A percentile compares a stretch with the other conserved stretches of the same genome.
These are phyloP conservation scores for Drosophila koepferae DNA, from an alignment of 2,888 invertebrate genomes.

Conservation along the genomic window DNA sequence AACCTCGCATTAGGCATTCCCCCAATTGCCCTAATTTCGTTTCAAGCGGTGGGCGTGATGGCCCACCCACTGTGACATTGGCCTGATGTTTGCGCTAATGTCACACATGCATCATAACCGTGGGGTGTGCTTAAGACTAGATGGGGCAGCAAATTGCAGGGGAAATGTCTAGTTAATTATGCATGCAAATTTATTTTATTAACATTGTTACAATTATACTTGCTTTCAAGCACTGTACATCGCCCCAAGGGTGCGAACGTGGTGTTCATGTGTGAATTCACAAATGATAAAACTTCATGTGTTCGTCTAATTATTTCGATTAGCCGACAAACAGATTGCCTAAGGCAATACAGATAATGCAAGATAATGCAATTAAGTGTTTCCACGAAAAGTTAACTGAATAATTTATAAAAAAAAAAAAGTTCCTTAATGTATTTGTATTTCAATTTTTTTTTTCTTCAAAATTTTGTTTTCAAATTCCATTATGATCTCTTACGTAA, in stretches of 20 bases:
- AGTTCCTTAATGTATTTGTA: too few species aligned
- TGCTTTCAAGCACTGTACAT: conserved; percentile 33
- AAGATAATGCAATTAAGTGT: background rate
- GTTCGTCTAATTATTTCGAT: conserved; percentile 6
- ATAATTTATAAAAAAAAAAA: too few species aligned
- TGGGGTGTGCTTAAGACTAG: conserved; percentile 11
- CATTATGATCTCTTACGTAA: too few species aligned
- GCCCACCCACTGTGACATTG: conserved; percentile 49
- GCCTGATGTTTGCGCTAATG: conserved; percentile 54
- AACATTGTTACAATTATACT: conserved; percentile 59
- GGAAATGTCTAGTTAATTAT: conserved; percentile 64
- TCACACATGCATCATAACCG: conserved; percentile 69
- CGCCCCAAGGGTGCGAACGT: background rate
- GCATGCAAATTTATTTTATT: conserved; percentile 72
- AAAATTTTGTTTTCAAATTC: too few species aligned
- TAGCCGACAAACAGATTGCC: background rate
- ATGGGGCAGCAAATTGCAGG: conserved; percentile 13
- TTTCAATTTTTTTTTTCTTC: too few species aligned
- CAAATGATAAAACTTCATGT: conserved; percentile 24
- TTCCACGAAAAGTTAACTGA: too few species aligned
- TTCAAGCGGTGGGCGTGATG: conserved; percentile 9
- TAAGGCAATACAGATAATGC: too few species aligned
- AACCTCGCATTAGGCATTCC: conserved; percentile 12
- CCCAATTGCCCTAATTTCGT: conserved; percentile 43
- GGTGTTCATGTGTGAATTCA: conserved; percentile 5